Percentiles rank a stretch among this genome's conserved stretches.
These are phyloP conservation scores for Branchinecta lindahli DNA, from an alignment of 1,140 invertebrate species.

Conservation along the genomic window DNA sequence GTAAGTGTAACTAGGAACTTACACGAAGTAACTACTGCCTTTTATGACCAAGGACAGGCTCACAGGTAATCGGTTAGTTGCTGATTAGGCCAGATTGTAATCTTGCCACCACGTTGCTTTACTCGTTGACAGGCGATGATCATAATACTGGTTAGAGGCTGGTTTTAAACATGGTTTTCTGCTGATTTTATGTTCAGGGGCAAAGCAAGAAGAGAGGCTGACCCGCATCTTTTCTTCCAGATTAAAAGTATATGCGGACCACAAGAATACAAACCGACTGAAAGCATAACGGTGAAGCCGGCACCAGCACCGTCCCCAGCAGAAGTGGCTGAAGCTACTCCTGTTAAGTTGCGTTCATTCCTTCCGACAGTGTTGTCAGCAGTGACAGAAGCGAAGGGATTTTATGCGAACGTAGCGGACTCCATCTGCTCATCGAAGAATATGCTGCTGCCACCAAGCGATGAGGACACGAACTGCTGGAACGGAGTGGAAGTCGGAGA, in stretches of 20 bases:
- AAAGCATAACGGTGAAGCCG: not conserved
- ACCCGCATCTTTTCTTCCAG: not conserved
- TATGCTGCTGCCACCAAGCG: not conserved
- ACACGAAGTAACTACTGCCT: too few species aligned
- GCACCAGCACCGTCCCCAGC: not conserved
- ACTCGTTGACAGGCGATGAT: too few species aligned
- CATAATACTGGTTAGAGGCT: too few species aligned
- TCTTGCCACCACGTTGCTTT: too few species aligned
- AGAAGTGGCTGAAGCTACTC: not conserved
- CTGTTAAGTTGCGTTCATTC: not conserved
- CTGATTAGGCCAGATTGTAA: too few species aligned
- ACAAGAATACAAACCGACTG: not conserved
- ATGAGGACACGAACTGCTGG: not conserved
- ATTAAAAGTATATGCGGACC: not conserved
- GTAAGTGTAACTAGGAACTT: too few species aligned
- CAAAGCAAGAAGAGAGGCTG: too few species aligned
- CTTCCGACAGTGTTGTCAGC: not conserved
- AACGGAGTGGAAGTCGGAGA: not conserved
- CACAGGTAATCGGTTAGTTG: too few species aligned
- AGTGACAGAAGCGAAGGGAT: not conserved
- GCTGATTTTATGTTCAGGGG: too few species aligned
- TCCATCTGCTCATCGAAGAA: not conserved
- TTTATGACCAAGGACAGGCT: too few species aligned
- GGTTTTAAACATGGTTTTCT: too few species aligned
- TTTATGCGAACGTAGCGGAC: not conserved